Evolutionary conservation across 2,888 invertebrate species (phyloP).

Genomic region (Dorcus parallelipipedus): DNA sequence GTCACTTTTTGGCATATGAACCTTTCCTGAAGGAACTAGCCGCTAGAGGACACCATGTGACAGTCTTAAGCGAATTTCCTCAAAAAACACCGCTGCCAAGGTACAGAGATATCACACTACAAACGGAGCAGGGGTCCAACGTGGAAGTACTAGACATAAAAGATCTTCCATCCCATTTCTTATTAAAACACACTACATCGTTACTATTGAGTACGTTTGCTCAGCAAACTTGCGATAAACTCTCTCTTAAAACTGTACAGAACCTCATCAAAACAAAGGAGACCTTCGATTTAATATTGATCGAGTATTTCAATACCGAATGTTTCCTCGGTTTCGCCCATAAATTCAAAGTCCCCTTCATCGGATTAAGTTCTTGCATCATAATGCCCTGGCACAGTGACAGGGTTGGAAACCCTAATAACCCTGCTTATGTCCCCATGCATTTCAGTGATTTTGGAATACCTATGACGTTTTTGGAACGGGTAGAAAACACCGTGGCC

Average conservation of each 20-base stretch:
- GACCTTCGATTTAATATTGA: conserved; percentile 62
- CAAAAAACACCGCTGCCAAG: conserved; percentile 16
- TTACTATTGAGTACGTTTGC: conserved; percentile 3
- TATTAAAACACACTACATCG: conserved; percentile 1
- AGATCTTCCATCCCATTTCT: conserved; percentile 4
- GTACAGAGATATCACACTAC: conserved; percentile 24
- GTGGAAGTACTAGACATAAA: conserved; percentile 10
- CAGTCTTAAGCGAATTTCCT: conserved; percentile 65
- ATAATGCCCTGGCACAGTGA: conserved; percentile 51
- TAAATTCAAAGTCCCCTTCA: conserved; percentile 56
- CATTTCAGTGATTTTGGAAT: conserved; percentile 40
- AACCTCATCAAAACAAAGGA: conserved; percentile 45
- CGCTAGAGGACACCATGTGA: conserved; percentile 62
- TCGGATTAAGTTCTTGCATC: conserved; percentile 54
- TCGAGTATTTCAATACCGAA: conserved; percentile 67
- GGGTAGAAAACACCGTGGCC: conserved; percentile 30
- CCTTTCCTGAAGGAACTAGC: conserved; percentile 60
- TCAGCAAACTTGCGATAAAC: conserved; percentile 10
- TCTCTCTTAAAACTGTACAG: conserved; percentile 40
- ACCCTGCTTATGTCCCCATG: conserved; percentile 51
- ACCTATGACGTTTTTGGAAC: conserved; percentile 33
- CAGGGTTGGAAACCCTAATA: conserved; percentile 51
- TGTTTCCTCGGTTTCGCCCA: conserved; percentile 64
- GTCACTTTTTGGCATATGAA: conserved; percentile 66
- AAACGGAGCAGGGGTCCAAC: conserved; percentile 3